Evolutionary conservation across 2,113 vertebrate genomes (phyloP).

Genomic region (Nycticorax nycticorax): DNA sequence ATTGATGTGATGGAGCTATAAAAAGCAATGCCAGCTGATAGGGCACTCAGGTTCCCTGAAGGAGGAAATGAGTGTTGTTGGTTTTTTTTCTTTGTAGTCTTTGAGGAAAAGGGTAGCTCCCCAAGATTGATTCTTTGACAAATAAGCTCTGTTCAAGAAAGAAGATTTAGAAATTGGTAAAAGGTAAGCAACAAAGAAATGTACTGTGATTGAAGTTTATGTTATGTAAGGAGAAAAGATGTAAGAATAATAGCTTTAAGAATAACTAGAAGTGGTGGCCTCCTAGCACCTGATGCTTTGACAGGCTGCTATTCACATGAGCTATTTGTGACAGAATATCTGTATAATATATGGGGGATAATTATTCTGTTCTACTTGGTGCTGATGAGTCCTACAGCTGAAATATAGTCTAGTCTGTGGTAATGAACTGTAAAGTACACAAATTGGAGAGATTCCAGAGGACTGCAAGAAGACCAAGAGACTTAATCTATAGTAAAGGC

Average conservation of each 20-base stretch:
- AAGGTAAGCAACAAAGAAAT: background rate
- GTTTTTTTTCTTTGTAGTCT: background rate
- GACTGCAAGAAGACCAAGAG: background rate
- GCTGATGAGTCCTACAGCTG: background rate
- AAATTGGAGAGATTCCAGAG: background rate
- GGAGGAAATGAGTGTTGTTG: background rate
- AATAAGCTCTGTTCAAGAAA: background rate
- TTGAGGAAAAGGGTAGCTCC: background rate
- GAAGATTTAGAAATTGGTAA: background rate
- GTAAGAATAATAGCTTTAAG: background rate
- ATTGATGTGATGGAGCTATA: background rate
- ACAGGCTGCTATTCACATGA: background rate
- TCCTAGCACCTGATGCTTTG: background rate
- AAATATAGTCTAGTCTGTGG: background rate
- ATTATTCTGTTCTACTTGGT: background rate
- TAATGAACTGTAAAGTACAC: background rate
- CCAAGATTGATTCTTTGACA: background rate
- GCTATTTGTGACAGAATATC: background rate
- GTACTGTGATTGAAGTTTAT: background rate
- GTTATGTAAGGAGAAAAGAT: background rate
- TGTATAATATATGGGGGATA: background rate
- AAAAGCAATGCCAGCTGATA: background rate
- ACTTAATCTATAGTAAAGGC: background rate
- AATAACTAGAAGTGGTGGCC: background rate
- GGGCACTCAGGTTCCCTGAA: accelerated